phyloP scores from a whole-genome alignment of 2,888 invertebrate genomes.

The Nemoura dubitans region DNA sequence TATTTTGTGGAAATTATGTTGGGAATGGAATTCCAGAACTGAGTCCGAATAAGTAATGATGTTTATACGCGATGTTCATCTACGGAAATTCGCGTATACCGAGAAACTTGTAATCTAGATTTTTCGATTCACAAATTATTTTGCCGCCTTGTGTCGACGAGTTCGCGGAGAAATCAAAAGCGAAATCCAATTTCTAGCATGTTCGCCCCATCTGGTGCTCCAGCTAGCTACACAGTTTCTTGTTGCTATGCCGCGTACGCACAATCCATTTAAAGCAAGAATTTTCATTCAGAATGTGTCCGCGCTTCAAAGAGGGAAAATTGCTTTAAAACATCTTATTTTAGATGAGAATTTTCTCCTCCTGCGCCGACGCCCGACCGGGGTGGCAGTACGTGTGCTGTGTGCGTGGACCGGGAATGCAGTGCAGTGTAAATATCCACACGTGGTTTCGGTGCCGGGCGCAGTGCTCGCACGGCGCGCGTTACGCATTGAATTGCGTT shows the following conservation, averaged over 20 bases:
- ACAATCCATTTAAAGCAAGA: background rate
- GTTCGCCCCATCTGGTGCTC: background rate
- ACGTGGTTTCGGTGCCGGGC: background rate
- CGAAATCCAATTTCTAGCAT: background rate
- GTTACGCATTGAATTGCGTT: background rate
- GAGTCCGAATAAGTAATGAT: background rate
- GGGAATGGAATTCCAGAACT: background rate
- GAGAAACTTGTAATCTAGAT: no score
- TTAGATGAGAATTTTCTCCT: background rate
- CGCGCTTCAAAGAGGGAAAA: background rate
- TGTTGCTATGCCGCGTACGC: background rate
- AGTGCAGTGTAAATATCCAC: slow-evolving; percentile 3
- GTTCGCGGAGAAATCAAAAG: background rate
- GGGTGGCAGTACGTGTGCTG: background rate
- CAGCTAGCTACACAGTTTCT: background rate
- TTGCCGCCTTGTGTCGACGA: background rate
- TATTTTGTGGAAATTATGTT: background rate
- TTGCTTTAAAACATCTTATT: slow-evolving; percentile 7
- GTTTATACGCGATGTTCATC: background rate
- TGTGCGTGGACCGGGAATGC: background rate
- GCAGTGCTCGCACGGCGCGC: background rate
- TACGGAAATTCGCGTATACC: no score
- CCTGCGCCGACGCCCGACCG: background rate
- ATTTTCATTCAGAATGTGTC: background rate
- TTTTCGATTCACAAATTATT: background rate